These are phyloP conservation scores for Drosophila pseudoobscura DNA, from an alignment of 1,140 invertebrate genomes.

Conservation along the genomic window DNA sequence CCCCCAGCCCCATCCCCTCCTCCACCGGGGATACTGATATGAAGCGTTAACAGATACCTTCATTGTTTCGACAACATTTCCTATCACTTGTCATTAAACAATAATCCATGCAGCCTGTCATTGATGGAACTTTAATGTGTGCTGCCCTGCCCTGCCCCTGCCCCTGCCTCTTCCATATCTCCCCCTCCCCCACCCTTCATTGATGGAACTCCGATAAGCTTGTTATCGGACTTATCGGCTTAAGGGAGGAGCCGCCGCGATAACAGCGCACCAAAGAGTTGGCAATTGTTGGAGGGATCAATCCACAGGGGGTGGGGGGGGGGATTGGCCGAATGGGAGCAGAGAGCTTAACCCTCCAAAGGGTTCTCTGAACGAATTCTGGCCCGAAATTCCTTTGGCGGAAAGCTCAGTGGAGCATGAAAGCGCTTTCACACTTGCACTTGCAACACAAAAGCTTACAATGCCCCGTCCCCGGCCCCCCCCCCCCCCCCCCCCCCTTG, in stretches of 20 bases:
- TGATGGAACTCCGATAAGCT: conserved; percentile 52
- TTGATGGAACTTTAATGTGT: conserved; percentile 33
- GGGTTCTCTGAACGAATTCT: neutral
- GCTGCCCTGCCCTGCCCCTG: too few species aligned
- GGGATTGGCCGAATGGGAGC: neutral
- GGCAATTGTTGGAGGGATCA: conserved; percentile 21
- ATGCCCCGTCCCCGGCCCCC: neutral
- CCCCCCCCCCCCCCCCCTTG: neutral
- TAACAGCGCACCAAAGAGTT: conserved; percentile 30
- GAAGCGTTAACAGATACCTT: too few species aligned
- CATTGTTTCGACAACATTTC: too few species aligned
- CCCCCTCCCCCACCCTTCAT: conserved; percentile 7
- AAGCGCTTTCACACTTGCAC: conserved; percentile 76
- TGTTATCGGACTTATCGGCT: too few species aligned
- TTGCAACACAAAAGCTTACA: conserved; percentile 24
- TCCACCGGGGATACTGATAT: too few species aligned
- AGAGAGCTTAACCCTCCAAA: conserved; percentile 26
- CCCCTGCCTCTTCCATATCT: too few species aligned
- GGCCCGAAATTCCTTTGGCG: conserved; percentile 3
- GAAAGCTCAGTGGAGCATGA: conserved; percentile 67
- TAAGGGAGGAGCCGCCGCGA: conserved; percentile 13
- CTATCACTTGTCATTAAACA: too few species aligned
- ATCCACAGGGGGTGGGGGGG: neutral
- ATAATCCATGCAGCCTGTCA: neutral
- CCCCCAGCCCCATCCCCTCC: too few species aligned